Evolutionary conservation across 1,140 invertebrate genomes (phyloP).

Genomic region (Telenomus remus): DNA sequence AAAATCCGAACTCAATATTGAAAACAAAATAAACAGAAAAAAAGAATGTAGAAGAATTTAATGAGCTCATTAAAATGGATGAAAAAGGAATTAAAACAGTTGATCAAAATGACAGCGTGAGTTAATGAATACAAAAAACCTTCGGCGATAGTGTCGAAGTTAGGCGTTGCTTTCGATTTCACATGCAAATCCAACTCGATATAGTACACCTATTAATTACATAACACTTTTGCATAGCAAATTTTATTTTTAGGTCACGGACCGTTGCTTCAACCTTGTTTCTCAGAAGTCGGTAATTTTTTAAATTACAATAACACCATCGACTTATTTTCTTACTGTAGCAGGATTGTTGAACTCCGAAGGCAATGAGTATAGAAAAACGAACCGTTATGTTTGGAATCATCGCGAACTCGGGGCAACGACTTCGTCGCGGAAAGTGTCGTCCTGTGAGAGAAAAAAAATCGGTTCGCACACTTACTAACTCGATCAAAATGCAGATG

Average conservation of each 20-base stretch:
- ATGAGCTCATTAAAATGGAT: no score
- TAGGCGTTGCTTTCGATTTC: slow-evolving; percentile 26
- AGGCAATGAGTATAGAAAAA: slow-evolving; percentile 57
- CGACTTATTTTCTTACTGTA: slow-evolving; percentile 5
- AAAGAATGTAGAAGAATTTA: no score
- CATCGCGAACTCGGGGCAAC: slow-evolving; percentile 50
- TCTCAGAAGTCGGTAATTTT: background rate
- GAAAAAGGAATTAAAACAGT: no score
- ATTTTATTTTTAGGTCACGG: slow-evolving; percentile 36
- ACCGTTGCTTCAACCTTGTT: slow-evolving; percentile 7
- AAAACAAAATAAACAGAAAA: no score
- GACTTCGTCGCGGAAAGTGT: slow-evolving; percentile 53
- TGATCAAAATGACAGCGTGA: no score
- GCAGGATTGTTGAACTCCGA: slow-evolving; percentile 53
- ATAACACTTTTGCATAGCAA: slow-evolving; percentile 5
- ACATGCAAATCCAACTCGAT: slow-evolving; percentile 29
- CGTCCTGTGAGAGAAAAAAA: slow-evolving; percentile 31
- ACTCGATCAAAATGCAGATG: no score
- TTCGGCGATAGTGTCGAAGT: no score
- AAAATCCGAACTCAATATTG: no score
- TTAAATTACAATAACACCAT: slow-evolving; percentile 15
- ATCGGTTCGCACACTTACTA: background rate
- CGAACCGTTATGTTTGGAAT: slow-evolving; percentile 58
- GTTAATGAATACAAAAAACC: no score
- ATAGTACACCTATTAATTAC: slow-evolving; percentile 2